Evolutionary conservation across 2,888 invertebrate species (phyloP).

Genomic region (Stenotaenia linearis): DNA sequence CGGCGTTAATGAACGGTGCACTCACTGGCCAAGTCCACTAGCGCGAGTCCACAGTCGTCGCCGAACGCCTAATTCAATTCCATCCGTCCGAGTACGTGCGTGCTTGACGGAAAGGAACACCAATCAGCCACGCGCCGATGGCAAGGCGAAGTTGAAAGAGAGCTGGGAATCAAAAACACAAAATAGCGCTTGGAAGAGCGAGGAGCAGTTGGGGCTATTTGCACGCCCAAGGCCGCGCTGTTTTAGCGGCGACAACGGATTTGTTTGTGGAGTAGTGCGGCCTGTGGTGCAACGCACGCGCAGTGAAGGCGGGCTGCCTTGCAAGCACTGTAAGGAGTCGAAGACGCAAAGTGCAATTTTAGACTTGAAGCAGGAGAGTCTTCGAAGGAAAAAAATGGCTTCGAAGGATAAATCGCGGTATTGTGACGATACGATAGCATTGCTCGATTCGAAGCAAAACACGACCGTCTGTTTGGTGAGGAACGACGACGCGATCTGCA

Average conservation of each 20-base stretch:
- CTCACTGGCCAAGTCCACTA: slow-evolving; percentile 6
- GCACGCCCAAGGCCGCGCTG: neutral
- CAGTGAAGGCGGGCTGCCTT: neutral
- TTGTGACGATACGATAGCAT: neutral
- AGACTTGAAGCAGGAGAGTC: neutral
- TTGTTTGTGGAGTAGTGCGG: neutral
- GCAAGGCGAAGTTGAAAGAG: neutral
- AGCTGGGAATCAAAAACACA: neutral
- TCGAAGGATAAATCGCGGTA: neutral
- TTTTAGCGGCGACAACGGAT: neutral
- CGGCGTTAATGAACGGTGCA: neutral
- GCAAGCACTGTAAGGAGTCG: neutral
- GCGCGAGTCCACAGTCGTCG: neutral
- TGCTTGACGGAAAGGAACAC: neutral
- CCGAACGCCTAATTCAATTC: neutral
- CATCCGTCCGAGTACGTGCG: neutral
- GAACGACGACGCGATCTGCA: neutral
- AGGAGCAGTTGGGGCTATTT: slow-evolving; percentile 9
- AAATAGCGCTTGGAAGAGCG: neutral
- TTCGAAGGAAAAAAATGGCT: neutral
- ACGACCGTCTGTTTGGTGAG: slow-evolving; percentile 11
- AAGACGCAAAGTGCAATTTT: neutral
- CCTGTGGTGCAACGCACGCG: neutral
- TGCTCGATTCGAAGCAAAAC: neutral
- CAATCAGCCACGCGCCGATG: neutral